Percentiles rank a stretch among this genome's conserved stretches.
phyloP scores from a whole-genome alignment of 2,113 vertebrate genomes.

The Pteruthius melanotis region DNA sequence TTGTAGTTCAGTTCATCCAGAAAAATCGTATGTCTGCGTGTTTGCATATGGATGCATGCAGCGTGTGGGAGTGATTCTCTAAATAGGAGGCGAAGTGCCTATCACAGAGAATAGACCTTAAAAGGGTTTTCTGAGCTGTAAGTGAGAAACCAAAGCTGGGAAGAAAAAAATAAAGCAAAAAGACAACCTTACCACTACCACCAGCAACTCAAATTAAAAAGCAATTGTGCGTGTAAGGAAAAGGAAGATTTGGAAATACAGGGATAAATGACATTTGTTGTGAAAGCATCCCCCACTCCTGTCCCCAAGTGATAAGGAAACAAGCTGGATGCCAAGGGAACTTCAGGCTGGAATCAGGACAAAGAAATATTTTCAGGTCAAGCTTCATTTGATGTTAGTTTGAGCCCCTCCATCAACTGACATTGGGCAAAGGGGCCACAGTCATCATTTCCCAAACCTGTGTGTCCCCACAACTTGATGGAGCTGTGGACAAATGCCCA shows the following conservation, averaged over 20 bases:
- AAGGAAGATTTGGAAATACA: slow-evolving; percentile 18
- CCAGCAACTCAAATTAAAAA: not conserved
- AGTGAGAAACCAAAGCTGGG: slow-evolving; percentile 46
- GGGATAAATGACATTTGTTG: slow-evolving; percentile 29
- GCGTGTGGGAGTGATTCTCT: slow-evolving; percentile 28
- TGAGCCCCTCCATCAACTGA: not conserved
- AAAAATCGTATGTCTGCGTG: not conserved
- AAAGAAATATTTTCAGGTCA: slow-evolving; percentile 14
- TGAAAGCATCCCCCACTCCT: not conserved
- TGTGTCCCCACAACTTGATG: not conserved
- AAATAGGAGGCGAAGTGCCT: slow-evolving; percentile 31
- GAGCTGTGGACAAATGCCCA: fast-evolving
- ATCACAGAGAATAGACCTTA: slow-evolving; percentile 39
- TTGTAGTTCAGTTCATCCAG: not conserved
- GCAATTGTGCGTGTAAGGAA: not conserved
- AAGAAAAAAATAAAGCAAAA: not conserved
- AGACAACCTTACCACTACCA: not conserved
- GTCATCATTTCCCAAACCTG: not conserved
- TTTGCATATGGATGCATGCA: slow-evolving; percentile 12
- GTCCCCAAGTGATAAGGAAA: slow-evolving; percentile 16
- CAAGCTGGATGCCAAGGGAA: not conserved
- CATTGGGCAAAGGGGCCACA: not conserved
- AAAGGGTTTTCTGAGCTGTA: slow-evolving; percentile 51
- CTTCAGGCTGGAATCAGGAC: not conserved
- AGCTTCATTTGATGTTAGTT: not conserved